Evolutionary conservation across 2,113 vertebrate species (phyloP).

Genomic region (Rissa tridactyla): DNA sequence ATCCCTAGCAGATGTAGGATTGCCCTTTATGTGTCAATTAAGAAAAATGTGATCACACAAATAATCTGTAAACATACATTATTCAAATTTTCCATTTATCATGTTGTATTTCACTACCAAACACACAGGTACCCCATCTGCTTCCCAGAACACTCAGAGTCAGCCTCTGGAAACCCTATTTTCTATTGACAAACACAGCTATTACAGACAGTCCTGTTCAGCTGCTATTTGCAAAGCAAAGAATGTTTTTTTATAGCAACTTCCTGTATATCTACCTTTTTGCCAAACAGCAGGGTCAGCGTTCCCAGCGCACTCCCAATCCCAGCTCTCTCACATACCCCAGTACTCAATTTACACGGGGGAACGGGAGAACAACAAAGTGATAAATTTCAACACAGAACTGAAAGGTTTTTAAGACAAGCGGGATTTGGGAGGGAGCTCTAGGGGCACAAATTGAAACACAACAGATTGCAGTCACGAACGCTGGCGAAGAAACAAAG

Average conservation of each 20-base stretch:
- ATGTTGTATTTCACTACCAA: background rate
- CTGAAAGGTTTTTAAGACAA: background rate
- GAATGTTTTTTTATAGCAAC: background rate
- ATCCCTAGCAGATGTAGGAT: background rate
- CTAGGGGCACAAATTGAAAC: background rate
- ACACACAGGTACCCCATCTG: background rate
- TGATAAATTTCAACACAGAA: background rate
- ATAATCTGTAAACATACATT: background rate
- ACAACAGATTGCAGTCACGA: slow-evolving; percentile 41
- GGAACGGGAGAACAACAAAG: background rate
- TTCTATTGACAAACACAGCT: background rate
- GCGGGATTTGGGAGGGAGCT: background rate
- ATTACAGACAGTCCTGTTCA: background rate
- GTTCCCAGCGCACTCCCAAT: background rate
- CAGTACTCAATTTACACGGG: background rate
- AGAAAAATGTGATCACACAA: background rate
- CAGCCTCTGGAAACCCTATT: background rate
- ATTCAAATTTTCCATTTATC: background rate
- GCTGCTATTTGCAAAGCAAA: slow-evolving; percentile 34
- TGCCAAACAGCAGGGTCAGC: background rate
- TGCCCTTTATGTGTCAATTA: background rate
- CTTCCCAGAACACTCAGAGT: background rate
- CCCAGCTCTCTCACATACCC: background rate
- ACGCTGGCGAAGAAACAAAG: slow-evolving; percentile 53
- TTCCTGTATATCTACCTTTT: background rate